phyloP scores from a whole-genome alignment of 2,888 invertebrate genomes.

The Drosophila tanythrix region DNA sequence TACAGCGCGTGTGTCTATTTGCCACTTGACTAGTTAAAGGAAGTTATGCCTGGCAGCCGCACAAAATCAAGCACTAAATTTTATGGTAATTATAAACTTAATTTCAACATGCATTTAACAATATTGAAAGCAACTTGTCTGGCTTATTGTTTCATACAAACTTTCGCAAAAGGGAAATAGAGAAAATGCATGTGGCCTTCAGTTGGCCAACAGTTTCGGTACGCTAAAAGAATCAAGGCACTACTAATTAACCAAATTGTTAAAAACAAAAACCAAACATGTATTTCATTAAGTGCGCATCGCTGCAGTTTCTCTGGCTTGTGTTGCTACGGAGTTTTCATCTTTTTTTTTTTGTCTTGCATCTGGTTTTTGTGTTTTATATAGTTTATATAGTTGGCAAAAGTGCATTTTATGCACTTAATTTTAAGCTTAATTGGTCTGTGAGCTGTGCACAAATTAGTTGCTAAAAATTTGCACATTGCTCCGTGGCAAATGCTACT shows the following conservation, averaged over 20 bases:
- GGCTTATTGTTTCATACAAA: slow-evolving; percentile 23
- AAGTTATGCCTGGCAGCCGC: slow-evolving; percentile 33
- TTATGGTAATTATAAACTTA: slow-evolving; percentile 76
- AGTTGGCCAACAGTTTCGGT: slow-evolving; percentile 30
- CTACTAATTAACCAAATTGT: slow-evolving; percentile 74
- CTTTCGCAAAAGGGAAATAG: neutral
- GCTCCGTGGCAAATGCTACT: neutral
- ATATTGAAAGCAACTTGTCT: slow-evolving; percentile 19
- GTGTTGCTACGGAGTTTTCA: neutral
- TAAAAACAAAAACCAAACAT: slow-evolving; percentile 71
- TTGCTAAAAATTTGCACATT: neutral
- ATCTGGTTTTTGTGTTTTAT: slow-evolving; percentile 6
- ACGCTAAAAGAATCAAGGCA: slow-evolving; percentile 49
- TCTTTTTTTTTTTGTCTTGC: slow-evolving; percentile 4
- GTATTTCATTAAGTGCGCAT: slow-evolving; percentile 61
- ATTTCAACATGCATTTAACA: slow-evolving; percentile 42
- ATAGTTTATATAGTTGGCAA: slow-evolving; percentile 7
- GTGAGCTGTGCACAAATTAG: slow-evolving; percentile 10
- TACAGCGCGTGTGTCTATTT: slow-evolving; percentile 36
- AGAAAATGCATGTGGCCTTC: slow-evolving; percentile 32
- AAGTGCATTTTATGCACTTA: slow-evolving; percentile 34
- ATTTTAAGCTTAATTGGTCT: slow-evolving; percentile 47
- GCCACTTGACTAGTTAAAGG: slow-evolving; percentile 33
- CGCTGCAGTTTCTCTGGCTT: slow-evolving; percentile 12
- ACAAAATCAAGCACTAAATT: slow-evolving; percentile 66